phyloP scores from a whole-genome alignment of 2,797 vertebrate species.

The Glyptemys insculpta region DNA sequence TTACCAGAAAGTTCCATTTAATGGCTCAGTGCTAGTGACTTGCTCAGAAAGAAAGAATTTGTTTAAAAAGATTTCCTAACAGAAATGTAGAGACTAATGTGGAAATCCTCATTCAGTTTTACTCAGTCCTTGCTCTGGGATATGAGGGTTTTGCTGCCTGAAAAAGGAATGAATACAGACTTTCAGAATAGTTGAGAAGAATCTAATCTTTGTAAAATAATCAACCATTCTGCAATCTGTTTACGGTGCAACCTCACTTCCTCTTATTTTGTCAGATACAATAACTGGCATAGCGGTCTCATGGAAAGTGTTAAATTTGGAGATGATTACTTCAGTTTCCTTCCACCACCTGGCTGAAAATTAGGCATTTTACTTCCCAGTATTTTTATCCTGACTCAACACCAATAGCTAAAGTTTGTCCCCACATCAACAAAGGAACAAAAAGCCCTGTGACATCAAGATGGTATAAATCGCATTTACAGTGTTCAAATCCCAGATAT shows the following conservation, averaged over 20 bases:
- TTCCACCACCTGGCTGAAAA: not conserved
- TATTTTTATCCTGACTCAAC: not conserved
- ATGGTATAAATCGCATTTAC: not conserved
- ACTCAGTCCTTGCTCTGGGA: not conserved
- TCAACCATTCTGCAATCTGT: not conserved
- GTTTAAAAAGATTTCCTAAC: not conserved
- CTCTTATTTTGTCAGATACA: not conserved
- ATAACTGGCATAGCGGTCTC: not conserved
- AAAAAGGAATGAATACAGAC: not conserved
- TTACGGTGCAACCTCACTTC: not conserved
- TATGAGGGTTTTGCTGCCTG: not conserved
- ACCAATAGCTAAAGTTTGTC: not conserved
- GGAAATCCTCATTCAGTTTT: not conserved
- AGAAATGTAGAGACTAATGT: not conserved
- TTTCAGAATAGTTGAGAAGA: not conserved
- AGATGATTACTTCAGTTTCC: not conserved
- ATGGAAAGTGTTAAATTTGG: not conserved
- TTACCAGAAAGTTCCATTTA: not conserved
- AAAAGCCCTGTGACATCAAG: rapidly evolving
- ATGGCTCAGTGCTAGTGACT: not conserved
- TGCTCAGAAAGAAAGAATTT: not conserved
- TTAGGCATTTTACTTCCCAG: not conserved
- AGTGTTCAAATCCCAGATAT: not conserved
- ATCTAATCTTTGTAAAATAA: not conserved
- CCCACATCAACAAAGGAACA: not conserved